These are phyloP conservation scores for Uria aalge DNA, from an alignment of 2,113 vertebrate genomes.

Conservation along the genomic window DNA sequence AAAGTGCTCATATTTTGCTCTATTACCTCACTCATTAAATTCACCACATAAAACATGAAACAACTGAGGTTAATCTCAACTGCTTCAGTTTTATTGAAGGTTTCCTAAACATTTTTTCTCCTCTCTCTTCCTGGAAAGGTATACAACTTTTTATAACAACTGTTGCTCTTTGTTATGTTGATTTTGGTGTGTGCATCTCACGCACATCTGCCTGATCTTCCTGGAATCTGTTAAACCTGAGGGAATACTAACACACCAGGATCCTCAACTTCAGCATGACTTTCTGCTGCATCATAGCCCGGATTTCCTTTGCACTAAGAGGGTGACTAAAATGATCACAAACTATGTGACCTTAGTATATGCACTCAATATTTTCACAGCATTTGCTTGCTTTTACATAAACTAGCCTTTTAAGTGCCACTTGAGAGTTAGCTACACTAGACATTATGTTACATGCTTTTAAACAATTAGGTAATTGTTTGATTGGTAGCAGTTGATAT, in stretches of 20 bases:
- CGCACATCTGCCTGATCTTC: conserved; percentile 6
- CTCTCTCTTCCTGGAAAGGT: not conserved
- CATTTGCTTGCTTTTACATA: not conserved
- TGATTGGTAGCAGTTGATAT: not conserved
- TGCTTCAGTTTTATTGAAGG: not conserved
- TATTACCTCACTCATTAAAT: not conserved
- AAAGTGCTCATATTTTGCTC: not conserved
- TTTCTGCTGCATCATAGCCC: conserved; percentile 1
- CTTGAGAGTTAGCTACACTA: not conserved
- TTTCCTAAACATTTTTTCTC: not conserved
- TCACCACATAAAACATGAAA: not conserved
- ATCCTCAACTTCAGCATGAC: not conserved
- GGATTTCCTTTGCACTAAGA: not conserved
- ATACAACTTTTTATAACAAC: not conserved
- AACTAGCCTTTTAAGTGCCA: not conserved
- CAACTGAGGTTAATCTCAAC: not conserved
- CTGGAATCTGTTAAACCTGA: not conserved
- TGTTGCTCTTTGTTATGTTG: not conserved
- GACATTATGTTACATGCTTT: not conserved
- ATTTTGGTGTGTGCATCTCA: not conserved
- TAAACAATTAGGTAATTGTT: not conserved
- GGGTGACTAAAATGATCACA: not conserved
- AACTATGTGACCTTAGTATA: not conserved
- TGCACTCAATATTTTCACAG: not conserved
- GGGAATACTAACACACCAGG: not conserved